Base-by-base conservation (phyloP, 1,140 invertebrate genomes). In the Nebria ingens region DNA sequence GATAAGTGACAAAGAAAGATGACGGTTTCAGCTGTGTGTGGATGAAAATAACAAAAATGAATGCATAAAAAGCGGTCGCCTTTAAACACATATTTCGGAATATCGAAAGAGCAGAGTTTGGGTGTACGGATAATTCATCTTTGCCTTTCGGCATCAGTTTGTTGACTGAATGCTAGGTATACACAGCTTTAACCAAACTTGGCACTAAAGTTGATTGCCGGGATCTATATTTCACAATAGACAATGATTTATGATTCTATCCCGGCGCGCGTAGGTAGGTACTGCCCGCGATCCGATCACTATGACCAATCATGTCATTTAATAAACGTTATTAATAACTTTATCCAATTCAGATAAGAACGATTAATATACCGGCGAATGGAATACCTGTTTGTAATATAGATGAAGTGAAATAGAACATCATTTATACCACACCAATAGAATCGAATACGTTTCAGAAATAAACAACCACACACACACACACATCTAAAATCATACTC, bases 301-400 rank as follows among this genome's bases (percentile, higher is more conserved):
- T 54, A 51, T 51, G 52, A 38, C 56, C 38, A 19, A 19, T 52
- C 58, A 51, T 59, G 56, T 59, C 56, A 54, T 57, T 57, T 57
- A 54, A 57, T 52, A 42, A 54, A 51, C 12, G 58, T 52, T 40
- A 57, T 59, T 59, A 59, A 59, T 59, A 57, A 59, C 55, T 52
- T 40, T 17, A 53, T 38, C 25, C 55, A 57, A 15, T 34, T 22
- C 52, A 40, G 58, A 59, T 59, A 59, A 50, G 57, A 29, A 52
- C 57, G 49, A 58, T 58, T 56, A 58, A 51, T 58, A 38, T 25
- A 29, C 53, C 21, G 45, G 54, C 49, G 49, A 55, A 21, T 45
- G 20, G 55, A 50, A 51, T 56, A 34, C 25, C 25, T 34, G 25
- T 34, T 34, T 34, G n/a, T n/a, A 9, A 34, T 34, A n/a, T n/a